Base-by-base conservation (phyloP, 92 coral and sea anemone species). In the Virgularia gustaviana region DNA sequence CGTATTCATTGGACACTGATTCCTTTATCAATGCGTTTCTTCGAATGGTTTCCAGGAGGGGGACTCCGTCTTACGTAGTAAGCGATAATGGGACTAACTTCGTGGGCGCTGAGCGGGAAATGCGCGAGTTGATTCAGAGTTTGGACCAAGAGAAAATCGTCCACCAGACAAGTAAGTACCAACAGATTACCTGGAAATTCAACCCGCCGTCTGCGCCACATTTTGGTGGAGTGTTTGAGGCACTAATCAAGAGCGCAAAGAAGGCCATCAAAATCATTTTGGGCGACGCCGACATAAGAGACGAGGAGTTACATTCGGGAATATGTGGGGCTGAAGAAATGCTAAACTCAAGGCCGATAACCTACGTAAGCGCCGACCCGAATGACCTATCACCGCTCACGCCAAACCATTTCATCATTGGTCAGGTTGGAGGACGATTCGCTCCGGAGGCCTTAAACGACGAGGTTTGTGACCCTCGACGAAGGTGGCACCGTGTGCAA, bases 401-500 rank as follows among this genome's bases (percentile, higher is more conserved):
- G 0, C 78, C 83, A 1, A 78, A 56, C 58, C 83, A 68, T 41
- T 34, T 58, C 37, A 16, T 78, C 41, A 33, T 70, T 8, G 51
- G 51, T 2, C 77, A 76, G 60, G 5, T 85, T 30, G 86, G 89
- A 22, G 86, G 86, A 7, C 23, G 57, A 25, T 84, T 74, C 71
- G 79, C 85, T 30, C 72, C 85, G 36, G 88, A 85, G 52, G 32
- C 82, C 34, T 20, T 23, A 45, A 67, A 62, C 22, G 84, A 81
- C 20, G 58, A 82, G 27, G 49, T 51, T 7, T 64, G 39, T 73
- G 70, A 75, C 76, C 83, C 87, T 18, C 35, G 73, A 38, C 80
- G 53, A 44, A 10, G 85, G 19, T 85, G 86, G 83, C 86, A 65
- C 25, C 79, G 79, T 6, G 75, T 82, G 54, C 87, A 82, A 32